Percentiles rank a stretch among this genome's conserved stretches.
phyloP scores from a whole-genome alignment of 1,140 invertebrate species.

The Meloidogyne hapla region DNA sequence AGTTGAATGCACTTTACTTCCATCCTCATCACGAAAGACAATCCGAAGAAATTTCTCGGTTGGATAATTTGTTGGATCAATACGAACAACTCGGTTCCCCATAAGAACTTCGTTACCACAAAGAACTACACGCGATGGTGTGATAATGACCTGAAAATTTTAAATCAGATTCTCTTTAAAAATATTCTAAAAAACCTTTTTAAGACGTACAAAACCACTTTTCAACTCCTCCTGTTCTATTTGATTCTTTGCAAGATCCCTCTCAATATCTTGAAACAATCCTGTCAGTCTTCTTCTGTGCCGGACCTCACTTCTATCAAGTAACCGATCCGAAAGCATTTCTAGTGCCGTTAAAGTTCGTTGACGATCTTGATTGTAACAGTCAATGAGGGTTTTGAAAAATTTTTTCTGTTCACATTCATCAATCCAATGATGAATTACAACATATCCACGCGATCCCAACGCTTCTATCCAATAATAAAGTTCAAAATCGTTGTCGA shows the following conservation, averaged over 20 bases:
- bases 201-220: slow-evolving; percentile 20
- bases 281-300: slow-evolving; percentile 1
- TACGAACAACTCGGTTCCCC: slow-evolving; percentile 46
- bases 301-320: slow-evolving; percentile 3
- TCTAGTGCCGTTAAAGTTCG: slow-evolving; percentile 15
- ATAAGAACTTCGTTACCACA: slow-evolving; percentile 44
- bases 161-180: slow-evolving; percentile 9
- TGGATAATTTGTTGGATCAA: slow-evolving; percentile 34
- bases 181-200: neutral
- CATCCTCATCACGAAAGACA: slow-evolving; percentile 40
- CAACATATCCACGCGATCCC: slow-evolving; percentile 23
- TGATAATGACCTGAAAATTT: slow-evolving; percentile 44
- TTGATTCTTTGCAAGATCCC: neutral
- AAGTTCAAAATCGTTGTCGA: slow-evolving; percentile 4
- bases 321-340: slow-evolving; percentile 18
- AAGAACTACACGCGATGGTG: slow-evolving; percentile 35
- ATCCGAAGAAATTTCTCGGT: slow-evolving; percentile 39
- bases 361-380: neutral
- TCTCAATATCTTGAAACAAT: slow-evolving; percentile 19
- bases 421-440: slow-evolving; percentile 16
- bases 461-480: slow-evolving; percentile 21
- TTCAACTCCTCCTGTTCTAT: neutral
- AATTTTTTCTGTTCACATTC: slow-evolving; percentile 3
- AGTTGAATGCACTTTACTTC: slow-evolving; percentile 14
- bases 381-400: neutral